Base-by-base conservation (phyloP, 1,140 invertebrate genomes). In the Venturia canescens region DNA sequence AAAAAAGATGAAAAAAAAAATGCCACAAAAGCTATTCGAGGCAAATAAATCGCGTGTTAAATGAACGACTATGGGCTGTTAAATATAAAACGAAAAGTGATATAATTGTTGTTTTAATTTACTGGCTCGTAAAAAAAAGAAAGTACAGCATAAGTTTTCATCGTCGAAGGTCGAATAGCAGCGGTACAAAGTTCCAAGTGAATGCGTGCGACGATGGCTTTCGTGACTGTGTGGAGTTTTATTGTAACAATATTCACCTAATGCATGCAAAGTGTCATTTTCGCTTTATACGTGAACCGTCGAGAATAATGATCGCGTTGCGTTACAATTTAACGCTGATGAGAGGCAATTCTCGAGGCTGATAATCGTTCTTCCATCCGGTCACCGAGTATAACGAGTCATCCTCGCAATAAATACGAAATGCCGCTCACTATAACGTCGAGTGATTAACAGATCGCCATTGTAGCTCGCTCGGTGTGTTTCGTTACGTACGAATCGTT, bases 341-440 rank as follows among this genome's bases (percentile, higher is more conserved):
- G 83, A 76, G 66, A 79, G 82, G 81, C 79, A 85, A 87, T 87
- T 86, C 76, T 80, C 80, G 72, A 78, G 31, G 21, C 82, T 83
- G 85, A 85, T 86, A 87, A 87, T 85, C 79, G 79, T 63, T 72
- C 66, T 78, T 71, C 78, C 83, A 83, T 87, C 82, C 85, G 84
- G 79, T 80, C 63, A 26, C 66, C 53, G 67, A 81, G 82, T 38
- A 71, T 38, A 23, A 38, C 69, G 69, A 71, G 31, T 34, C 67
- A 84, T 85, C 80, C 81, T 75, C 78, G 83, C 83, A 83, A 86
- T 87, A 85, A 85, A 84, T 87, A 86, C 80, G 38, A 80, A 83
- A 71, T 44, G 53, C 53, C 66, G 23, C 77, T 71, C 1, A 26
- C 60, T 15, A 26, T 26, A 67, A 23, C n/a, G 34, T 57, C 53